Conservation (phyloP, 2,888 invertebrate genomes). For the Alloplasta piceator region DNA sequence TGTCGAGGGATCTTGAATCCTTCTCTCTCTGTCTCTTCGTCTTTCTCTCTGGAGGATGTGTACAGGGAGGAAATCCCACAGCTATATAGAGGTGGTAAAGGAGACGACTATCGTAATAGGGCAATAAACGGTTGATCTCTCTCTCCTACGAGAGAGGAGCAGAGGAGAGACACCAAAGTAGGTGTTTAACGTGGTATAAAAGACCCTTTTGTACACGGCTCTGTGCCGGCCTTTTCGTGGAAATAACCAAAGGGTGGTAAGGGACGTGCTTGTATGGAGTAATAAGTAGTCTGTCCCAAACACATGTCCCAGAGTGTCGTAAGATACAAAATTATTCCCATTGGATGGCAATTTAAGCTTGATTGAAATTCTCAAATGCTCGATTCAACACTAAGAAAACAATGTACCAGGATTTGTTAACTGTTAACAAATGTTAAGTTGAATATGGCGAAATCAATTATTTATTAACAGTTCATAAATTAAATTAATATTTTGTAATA, state of each 20-base stretch:
- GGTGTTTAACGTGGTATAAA: conserved; percentile 60
- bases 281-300: conserved; percentile 60
- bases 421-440: too few species aligned
- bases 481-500: too few species aligned
- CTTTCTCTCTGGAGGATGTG: not conserved
- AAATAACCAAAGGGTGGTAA: conserved; percentile 46
- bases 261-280: conserved; percentile 51
- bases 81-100: conserved; percentile 35
- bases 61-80: conserved; percentile 27
- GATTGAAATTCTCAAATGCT: conserved; percentile 39
- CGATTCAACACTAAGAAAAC: not conserved
- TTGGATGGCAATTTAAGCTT: too few species aligned
- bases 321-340: conserved; percentile 61
- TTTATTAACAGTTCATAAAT: too few species aligned
- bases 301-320: conserved; percentile 22
- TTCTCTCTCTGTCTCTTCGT: too few species aligned
- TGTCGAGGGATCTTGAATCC: too few species aligned
- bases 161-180: conserved; percentile 46
- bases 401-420: too few species aligned
- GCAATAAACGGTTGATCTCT: conserved; percentile 68
- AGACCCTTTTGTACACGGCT: conserved; percentile 19
- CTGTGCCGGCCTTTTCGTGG: conserved; percentile 49
- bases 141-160: conserved; percentile 30
- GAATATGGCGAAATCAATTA: too few species aligned
- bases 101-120: conserved; percentile 64